Conservation (phyloP, 1,140 invertebrate species). For the Hypsibius dujardini region DNA sequence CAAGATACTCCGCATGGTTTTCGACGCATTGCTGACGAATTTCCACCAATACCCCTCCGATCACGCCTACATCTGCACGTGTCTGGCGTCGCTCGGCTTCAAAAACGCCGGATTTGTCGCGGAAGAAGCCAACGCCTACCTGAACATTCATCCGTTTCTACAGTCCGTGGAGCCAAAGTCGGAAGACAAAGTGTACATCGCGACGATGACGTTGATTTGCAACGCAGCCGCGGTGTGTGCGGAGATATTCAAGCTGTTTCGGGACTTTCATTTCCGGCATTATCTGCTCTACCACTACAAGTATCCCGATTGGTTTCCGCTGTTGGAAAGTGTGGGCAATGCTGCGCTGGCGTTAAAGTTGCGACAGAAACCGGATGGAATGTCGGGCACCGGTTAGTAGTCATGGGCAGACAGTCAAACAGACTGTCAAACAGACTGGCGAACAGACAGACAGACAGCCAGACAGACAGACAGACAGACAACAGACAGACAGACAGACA, state of each 20-base stretch:
- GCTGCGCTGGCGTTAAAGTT: too few relatives aligned
- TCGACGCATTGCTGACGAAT: not conserved
- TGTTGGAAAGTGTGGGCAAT: too few relatives aligned
- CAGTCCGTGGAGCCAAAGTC: not conserved
- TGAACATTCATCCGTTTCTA: conserved; percentile 10
- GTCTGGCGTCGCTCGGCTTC: not conserved
- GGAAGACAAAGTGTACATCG: conserved; percentile 14
- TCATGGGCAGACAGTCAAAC: too few relatives aligned
- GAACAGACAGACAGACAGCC: too few relatives aligned
- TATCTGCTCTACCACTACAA: conserved; percentile 11
- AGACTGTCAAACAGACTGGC: too few relatives aligned
- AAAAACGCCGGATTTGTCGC: not conserved
- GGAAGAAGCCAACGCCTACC: not conserved
- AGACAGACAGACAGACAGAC: too few relatives aligned
- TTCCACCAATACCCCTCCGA: conserved; percentile 7
- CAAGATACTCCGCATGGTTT: not conserved
- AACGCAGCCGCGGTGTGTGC: not conserved
- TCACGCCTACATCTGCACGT: not conserved
- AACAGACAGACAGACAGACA: too few relatives aligned
- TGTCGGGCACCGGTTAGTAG: too few relatives aligned
- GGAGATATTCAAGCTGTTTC: not conserved
- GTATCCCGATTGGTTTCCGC: conserved; percentile 2
- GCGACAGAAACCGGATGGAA: too few relatives aligned
- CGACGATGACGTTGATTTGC: not conserved
- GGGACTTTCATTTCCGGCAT: conserved; percentile 10